Conservation (phyloP, 2,888 invertebrate genomes). For the Papilio gigon region DNA sequence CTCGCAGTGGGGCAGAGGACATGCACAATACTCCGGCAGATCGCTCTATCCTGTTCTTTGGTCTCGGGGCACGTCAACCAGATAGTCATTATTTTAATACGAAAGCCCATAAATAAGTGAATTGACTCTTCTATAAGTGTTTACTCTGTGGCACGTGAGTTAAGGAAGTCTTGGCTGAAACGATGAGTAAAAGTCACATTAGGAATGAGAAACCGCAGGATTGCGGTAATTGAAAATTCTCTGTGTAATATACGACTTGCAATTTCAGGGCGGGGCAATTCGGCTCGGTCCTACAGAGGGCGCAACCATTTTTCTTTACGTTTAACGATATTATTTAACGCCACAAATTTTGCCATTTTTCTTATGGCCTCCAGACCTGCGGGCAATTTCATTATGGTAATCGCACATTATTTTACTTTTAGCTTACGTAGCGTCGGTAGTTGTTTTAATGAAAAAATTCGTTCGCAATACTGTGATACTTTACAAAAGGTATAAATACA, state of each 20-base stretch:
- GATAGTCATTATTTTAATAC: no score
- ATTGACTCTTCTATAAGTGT: slow-evolving; percentile 38
- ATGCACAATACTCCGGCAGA: no score
- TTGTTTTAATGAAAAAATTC: slow-evolving; percentile 41
- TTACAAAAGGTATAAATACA: slow-evolving; percentile 21
- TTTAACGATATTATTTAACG: slow-evolving; percentile 81
- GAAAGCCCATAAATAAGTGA: not conserved
- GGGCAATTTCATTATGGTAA: slow-evolving; percentile 80
- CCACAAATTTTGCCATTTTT: slow-evolving; percentile 80
- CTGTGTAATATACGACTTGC: slow-evolving; percentile 80
- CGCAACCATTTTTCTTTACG: slow-evolving; percentile 74
- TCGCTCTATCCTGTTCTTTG: no score
- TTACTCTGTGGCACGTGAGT: slow-evolving; percentile 54
- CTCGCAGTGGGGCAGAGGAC: no score
- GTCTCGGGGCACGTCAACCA: no score
- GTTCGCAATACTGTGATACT: not conserved
- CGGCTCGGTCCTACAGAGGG: slow-evolving; percentile 67
- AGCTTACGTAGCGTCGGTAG: slow-evolving; percentile 41
- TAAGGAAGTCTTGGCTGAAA: slow-evolving; percentile 74
- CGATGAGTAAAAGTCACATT: slow-evolving; percentile 79
- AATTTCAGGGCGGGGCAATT: slow-evolving; percentile 70
- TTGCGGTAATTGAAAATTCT: slow-evolving; percentile 82
- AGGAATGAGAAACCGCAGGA: slow-evolving; percentile 81
- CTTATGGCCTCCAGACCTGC: slow-evolving; percentile 66
- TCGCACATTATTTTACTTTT: slow-evolving; percentile 63